Conservation (phyloP, 2,888 invertebrate species). For the Perdita meconis region DNA sequence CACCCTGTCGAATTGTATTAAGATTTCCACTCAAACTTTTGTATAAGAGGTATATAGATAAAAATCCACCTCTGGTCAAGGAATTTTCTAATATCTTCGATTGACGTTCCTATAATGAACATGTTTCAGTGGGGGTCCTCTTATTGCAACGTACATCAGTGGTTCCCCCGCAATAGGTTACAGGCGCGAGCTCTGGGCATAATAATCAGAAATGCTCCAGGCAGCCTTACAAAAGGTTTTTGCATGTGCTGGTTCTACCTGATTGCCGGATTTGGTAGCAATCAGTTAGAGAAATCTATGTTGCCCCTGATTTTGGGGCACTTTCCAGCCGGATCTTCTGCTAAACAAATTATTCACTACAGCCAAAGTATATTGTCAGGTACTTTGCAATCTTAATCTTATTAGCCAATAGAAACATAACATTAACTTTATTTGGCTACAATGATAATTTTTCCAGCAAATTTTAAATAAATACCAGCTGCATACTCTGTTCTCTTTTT, state of each 20-base stretch:
- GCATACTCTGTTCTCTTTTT: neutral
- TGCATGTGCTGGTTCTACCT: conserved; percentile 85
- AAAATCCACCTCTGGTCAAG: conserved; percentile 33
- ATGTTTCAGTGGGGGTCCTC: conserved; percentile 80
- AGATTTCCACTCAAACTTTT: too few relatives aligned
- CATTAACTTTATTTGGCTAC: neutral
- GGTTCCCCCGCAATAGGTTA: conserved; percentile 80
- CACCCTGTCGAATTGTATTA: too few relatives aligned
- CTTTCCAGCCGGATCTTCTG: conserved; percentile 84
- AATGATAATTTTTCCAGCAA: too few relatives aligned
- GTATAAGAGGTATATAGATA: too few relatives aligned
- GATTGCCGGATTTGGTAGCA: conserved; percentile 84
- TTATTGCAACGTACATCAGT: conserved; percentile 81
- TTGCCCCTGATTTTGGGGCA: conserved; percentile 81
- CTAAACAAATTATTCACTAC: conserved; percentile 83
- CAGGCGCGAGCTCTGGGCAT: conserved; percentile 78
- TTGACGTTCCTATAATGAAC: conserved; percentile 28
- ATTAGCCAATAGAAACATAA: neutral
- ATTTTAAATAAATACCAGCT: neutral
- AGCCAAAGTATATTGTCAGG: conserved; percentile 81
- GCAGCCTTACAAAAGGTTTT: conserved; percentile 78
- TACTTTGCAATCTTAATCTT: conserved; percentile 45
- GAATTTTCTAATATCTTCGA: neutral
- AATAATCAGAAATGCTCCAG: conserved; percentile 78
- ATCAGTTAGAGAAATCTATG: conserved; percentile 84